Evolutionary conservation across 2,888 invertebrate species (phyloP).

Genomic region (Phasia obesa): DNA sequence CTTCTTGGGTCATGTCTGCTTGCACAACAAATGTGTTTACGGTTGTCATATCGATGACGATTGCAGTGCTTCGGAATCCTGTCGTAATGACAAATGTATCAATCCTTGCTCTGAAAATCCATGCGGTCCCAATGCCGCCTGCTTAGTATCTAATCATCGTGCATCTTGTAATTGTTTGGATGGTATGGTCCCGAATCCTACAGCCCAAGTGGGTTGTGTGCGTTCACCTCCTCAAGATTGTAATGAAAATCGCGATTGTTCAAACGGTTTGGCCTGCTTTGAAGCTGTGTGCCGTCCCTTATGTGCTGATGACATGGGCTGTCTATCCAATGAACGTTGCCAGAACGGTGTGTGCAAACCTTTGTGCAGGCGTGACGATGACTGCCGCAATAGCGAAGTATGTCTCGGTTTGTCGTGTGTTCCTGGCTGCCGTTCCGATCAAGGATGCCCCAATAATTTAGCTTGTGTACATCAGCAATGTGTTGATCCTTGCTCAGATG

Average conservation of each 20-base stretch:
- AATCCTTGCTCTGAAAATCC: slow-evolving; percentile 90
- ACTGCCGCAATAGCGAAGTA: slow-evolving; percentile 93
- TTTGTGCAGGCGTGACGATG: slow-evolving; percentile 91
- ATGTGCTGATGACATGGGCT: slow-evolving; percentile 89
- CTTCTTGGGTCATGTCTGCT: slow-evolving; percentile 94
- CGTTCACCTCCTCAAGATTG: slow-evolving; percentile 90
- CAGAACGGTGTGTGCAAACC: slow-evolving; percentile 91
- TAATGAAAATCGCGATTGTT: slow-evolving; percentile 89
- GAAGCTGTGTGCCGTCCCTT: slow-evolving; percentile 89
- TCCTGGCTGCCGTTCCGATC: slow-evolving; percentile 91
- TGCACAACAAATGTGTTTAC: slow-evolving; percentile 92
- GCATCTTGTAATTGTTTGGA: slow-evolving; percentile 91
- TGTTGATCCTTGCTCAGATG: slow-evolving; percentile 88
- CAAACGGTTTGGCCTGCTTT: slow-evolving; percentile 88
- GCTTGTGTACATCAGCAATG: slow-evolving; percentile 92
- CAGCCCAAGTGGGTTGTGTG: slow-evolving; percentile 93
- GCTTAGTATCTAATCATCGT: slow-evolving; percentile 90
- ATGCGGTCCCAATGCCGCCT: slow-evolving; percentile 93
- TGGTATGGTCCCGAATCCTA: slow-evolving; percentile 93
- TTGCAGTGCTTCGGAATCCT: slow-evolving; percentile 92
- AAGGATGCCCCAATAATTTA: slow-evolving; percentile 88
- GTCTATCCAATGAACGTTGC: slow-evolving; percentile 89
- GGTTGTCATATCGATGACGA: slow-evolving; percentile 94
- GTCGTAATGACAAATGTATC: slow-evolving; percentile 90
- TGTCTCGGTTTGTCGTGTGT: slow-evolving; percentile 91